Percentiles rank a stretch among this genome's conserved stretches.
Evolutionary conservation across 2,797 vertebrate genomes (phyloP).

Genomic region (Pipistrellus kuhlii): DNA sequence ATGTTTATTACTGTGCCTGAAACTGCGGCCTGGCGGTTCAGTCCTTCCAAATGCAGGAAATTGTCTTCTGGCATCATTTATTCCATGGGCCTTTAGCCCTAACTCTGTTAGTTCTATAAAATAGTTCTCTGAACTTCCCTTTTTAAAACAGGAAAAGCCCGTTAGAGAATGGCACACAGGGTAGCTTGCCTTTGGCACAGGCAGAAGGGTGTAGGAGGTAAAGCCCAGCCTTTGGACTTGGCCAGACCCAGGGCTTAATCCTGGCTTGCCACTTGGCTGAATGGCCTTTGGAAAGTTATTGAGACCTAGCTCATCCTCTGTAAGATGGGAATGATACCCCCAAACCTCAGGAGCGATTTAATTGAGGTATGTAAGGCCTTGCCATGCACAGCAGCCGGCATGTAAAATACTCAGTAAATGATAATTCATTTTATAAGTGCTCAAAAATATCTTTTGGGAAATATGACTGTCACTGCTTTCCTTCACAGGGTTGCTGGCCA

Average conservation of each 20-base stretch:
- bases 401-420: conserved; percentile 8
- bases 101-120: background rate
- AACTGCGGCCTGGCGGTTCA: background rate
- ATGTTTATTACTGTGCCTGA: background rate
- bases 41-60: background rate
- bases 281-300: background rate
- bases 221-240: background rate
- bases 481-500: conserved; percentile 20
- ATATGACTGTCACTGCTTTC: background rate
- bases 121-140: background rate
- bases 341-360: background rate
- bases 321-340: background rate
- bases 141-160: background rate
- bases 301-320: background rate
- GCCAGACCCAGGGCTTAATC: background rate
- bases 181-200: background rate
- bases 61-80: background rate
- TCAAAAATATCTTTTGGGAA: conserved; percentile 16
- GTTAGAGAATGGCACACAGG: background rate
- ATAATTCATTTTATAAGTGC: background rate
- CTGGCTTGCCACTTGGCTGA: background rate
- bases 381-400: background rate
- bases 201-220: background rate
- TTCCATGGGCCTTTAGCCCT: background rate
- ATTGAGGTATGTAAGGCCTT: background rate